Evolutionary conservation across 2,113 vertebrate species (phyloP), one percentile per base, ranked within the genome.

Genomic region (Percopsis transmontana): DNA sequence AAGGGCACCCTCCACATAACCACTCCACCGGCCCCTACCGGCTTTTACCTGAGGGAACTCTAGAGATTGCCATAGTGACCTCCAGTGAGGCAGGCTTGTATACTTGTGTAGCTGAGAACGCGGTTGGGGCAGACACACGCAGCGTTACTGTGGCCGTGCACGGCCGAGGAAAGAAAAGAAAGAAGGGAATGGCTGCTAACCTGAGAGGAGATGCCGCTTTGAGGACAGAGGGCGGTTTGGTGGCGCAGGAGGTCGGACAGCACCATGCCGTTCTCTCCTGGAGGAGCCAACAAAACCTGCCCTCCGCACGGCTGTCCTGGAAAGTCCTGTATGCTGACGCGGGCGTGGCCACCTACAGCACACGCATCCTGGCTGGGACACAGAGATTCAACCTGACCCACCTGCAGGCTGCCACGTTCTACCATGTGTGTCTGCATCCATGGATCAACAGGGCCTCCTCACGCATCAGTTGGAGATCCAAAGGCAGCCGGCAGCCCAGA

Each of bases 21-120:
- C 18, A 52, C 15, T 64, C 76, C n/a, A 39, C 53, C 42, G 74
- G 84, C 16, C 80, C 58, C 19, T 95, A 94, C 79, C 87, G 74
- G 58, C 92, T 97, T 10, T 87, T 93, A 51, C 88, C 93, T 0
- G 97, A 99, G 58, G 97, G 97, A 40, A 98, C 95, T 0, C 83
- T 99, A 79, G 95, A 98, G 88, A 93, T 99, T 42, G 89, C 53
- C 0, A 91, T 86, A 15, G 83, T 96, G 62, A 92, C 92, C 0
- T 24, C 23, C 0, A 63, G 52, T 0, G 94, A 98, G 21, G 94
- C 93, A 0, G 97, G 97, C 20, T 77, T 98, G 18, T 99, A 99
- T 62, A 98, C 97, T 9, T 99, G 97, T 9, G 93, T 99, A 82
- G 97, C 97, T 7, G 96, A 99, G 73, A 99, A 99, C 76, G 83